phyloP scores from a whole-genome alignment of 2,797 vertebrate genomes.

The Scyliorhinus canicula region DNA sequence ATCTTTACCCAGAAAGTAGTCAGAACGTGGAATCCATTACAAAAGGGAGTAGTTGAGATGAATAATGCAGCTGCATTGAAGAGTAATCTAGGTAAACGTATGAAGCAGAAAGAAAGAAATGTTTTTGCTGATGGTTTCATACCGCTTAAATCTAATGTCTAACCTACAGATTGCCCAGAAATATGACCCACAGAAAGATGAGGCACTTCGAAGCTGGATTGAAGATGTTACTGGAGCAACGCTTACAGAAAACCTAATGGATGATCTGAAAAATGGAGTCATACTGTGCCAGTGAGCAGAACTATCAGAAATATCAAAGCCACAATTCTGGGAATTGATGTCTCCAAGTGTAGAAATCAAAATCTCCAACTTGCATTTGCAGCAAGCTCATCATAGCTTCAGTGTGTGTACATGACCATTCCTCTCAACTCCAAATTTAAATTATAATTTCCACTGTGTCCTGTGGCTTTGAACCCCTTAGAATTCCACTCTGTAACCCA shows the following conservation, averaged over 20 bases:
- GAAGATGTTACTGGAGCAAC: slow-evolving; percentile 70
- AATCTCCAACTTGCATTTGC: not conserved
- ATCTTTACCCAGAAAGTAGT: not conserved
- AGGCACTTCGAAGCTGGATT: slow-evolving; percentile 81
- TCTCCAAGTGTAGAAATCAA: not conserved
- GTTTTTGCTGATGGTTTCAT: not conserved
- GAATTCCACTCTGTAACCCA: not conserved
- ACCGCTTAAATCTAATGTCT: not conserved
- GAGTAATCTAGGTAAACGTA: not conserved
- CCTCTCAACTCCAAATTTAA: not conserved
- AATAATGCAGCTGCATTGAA: not conserved
- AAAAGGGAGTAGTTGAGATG: not conserved
- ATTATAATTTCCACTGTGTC: not conserved
- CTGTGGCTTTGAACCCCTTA: too few relatives aligned
- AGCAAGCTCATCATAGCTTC: not conserved
- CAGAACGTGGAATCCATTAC: not conserved
- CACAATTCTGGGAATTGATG: not conserved
- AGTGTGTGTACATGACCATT: not conserved
- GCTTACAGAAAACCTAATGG: slow-evolving; percentile 81
- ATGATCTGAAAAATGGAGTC: slow-evolving; percentile 81
- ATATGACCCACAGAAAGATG: slow-evolving; percentile 78
- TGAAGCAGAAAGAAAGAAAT: not conserved
- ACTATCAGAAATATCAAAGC: not conserved
- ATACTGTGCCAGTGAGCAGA: slow-evolving; percentile 83
- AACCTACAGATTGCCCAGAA: slow-evolving; percentile 76